Percentiles rank a stretch among this genome's conserved stretches.
These are phyloP conservation scores for Steromphala cineraria DNA, from an alignment of 2,888 invertebrate species.

Conservation along the genomic window DNA sequence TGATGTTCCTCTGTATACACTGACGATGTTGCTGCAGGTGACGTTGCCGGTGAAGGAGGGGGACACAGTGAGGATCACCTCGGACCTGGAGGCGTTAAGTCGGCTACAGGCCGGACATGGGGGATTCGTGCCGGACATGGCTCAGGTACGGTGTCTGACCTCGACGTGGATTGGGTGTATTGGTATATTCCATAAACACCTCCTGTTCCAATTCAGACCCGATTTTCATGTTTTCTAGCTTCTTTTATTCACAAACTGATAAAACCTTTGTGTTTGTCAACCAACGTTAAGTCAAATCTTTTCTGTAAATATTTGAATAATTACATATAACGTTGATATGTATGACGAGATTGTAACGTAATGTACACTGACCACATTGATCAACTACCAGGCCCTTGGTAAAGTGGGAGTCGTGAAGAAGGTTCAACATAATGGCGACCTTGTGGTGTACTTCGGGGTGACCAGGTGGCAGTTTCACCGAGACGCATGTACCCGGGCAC, in stretches of 20 bases:
- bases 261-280: no score
- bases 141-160: background rate
- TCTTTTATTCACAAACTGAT: no score
- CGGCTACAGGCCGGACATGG: background rate
- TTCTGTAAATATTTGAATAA: no score
- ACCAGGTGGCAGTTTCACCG: conserved; percentile 89
- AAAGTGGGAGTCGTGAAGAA: conserved; percentile 84
- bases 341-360: background rate
- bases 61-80: background rate
- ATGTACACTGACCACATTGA: no score
- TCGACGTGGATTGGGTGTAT: no score
- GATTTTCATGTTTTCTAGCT: no score
- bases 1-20: no score
- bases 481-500: conserved; percentile 79
- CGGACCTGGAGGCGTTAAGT: background rate
- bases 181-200: no score
- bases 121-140: background rate
- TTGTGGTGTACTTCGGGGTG: conserved; percentile 85
- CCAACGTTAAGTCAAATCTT: no score
- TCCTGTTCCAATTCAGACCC: no score
- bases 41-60: background rate
- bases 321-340: no score
- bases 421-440: conserved; percentile 87
- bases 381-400: conserved; percentile 81
- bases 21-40: no score